Evolutionary conservation across 2,888 invertebrate genomes (phyloP), one percentile per base, ranked within the genome.

Genomic region (Schrankia costaestrigalis): DNA sequence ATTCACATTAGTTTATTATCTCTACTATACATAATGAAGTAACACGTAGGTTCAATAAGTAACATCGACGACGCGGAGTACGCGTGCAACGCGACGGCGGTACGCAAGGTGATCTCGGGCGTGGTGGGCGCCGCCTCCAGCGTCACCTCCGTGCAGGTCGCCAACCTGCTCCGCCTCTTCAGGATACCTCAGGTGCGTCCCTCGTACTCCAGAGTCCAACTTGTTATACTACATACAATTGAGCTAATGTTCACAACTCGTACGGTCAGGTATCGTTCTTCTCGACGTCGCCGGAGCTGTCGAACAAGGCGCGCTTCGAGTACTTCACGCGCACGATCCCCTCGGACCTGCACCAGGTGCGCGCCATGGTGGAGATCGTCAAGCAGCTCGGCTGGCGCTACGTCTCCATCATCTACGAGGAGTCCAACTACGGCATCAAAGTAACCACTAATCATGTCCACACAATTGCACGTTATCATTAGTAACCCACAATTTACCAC

Each of bases 121-220:
- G 84, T 84, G 35, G 81, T 84, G 27, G 84, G 84, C 19, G 84
- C 84, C 10, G 81, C 84, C 2, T 97, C 97, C 44, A 97, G 96
- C 63, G 97, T 97, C 55, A 98, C 97, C 31, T 97, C 97, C 24
- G 97, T 98, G 64, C 97, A 98, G 89, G 97, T 98, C 42, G 97
- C 97, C 45, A 98, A 83, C 56, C 63, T 84, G 42, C 69, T 98
- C 41, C 91, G 97, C 23, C 92, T 98, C 35, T 98, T 98, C 88
- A 93, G 94, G 69, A 98, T 98, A 71, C 97, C 98, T 7, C 97
- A 83, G 78, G 82, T 82, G 2, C 3, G n/a, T 26, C 8, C 9
- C n/a, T 3, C 3, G 6, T 11, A n/a, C n/a, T 13, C 2, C 11
- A 5, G 13, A 12, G 25, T 25, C 6, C n/a, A 11, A 13, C 13